Evolutionary conservation across 2,888 invertebrate species (phyloP).

Genomic region (Bhutanitis thaidina): DNA sequence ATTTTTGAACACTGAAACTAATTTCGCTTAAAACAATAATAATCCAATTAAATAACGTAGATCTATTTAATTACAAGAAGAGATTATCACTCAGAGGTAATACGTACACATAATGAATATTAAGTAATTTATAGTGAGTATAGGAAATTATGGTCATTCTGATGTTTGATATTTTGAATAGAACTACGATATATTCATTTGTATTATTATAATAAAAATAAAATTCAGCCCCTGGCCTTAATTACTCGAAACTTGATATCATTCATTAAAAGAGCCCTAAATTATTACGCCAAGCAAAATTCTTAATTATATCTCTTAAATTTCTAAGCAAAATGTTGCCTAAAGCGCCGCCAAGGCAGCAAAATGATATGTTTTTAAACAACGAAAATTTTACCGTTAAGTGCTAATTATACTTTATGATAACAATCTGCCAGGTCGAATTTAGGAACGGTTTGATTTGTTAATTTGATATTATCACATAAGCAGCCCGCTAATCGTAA

Average conservation of each 20-base stretch:
- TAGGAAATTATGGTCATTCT: too few relatives aligned
- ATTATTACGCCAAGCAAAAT: constrained; percentile 75
- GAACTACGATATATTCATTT: constrained; percentile 25
- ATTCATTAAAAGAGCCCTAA: constrained; percentile 75
- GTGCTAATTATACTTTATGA: constrained; percentile 58
- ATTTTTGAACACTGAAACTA: too few relatives aligned
- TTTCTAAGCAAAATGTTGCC: constrained; percentile 78
- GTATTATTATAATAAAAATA: constrained; percentile 62
- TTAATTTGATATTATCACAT: constrained; percentile 28
- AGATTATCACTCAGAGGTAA: too few relatives aligned
- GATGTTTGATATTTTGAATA: too few relatives aligned
- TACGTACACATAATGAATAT: too few relatives aligned
- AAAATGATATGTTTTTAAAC: constrained; percentile 79
- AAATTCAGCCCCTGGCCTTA: constrained; percentile 63
- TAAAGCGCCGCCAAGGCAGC: constrained; percentile 61
- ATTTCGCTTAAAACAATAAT: too few relatives aligned
- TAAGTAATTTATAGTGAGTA: too few relatives aligned
- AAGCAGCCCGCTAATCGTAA: constrained; percentile 2
- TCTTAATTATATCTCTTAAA: constrained; percentile 80
- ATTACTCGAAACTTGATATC: constrained; percentile 77
- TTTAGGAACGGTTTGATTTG: constrained; percentile 38
- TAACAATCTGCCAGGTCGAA: constrained; percentile 36
- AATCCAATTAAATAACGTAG: too few relatives aligned
- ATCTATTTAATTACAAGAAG: too few relatives aligned
- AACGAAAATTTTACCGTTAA: constrained; percentile 67